Conservation (phyloP, 92 coral and sea anemone species). For the Epizoanthus ramosus region DNA sequence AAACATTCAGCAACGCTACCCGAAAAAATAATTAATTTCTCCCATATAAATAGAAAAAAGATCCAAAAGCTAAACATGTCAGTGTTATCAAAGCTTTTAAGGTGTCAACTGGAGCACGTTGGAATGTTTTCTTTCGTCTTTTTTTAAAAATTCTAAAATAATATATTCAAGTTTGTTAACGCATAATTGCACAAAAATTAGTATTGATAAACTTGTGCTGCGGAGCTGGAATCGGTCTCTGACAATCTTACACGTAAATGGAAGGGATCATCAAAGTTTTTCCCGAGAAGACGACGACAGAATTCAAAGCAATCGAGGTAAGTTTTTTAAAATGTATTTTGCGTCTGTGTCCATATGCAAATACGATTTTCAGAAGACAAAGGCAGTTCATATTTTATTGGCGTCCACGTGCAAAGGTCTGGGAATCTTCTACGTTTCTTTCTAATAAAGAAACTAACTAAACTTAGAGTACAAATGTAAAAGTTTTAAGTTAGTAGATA, state of each 20-base stretch:
- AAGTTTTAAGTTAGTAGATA: not conserved
- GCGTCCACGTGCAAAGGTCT: slow-evolving; percentile 12
- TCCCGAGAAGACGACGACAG: not conserved
- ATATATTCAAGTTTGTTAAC: slow-evolving; percentile 8
- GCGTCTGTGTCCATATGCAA: slow-evolving; percentile 13
- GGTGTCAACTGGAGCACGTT: not conserved
- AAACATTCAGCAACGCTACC: too few species aligned
- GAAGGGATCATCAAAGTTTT: not conserved
- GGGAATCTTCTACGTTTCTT: slow-evolving; percentile 7
- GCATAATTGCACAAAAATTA: not conserved
- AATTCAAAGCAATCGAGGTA: not conserved
- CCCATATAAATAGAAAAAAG: too few species aligned
- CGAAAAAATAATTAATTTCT: too few species aligned
- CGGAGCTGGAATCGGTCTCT: not conserved
- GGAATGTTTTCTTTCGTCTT: not conserved
- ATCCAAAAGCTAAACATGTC: too few species aligned
- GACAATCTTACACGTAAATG: not conserved
- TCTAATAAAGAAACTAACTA: not conserved
- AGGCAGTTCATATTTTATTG: not conserved
- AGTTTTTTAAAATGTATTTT: not conserved
- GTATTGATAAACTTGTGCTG: not conserved
- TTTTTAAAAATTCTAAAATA: not conserved
- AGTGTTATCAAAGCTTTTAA: too few species aligned
- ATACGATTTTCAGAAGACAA: slow-evolving; percentile 18
- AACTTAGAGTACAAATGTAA: slow-evolving; percentile 4